Base-by-base conservation (phyloP, 2,888 invertebrate species). In the Sthenelais limicola region DNA sequence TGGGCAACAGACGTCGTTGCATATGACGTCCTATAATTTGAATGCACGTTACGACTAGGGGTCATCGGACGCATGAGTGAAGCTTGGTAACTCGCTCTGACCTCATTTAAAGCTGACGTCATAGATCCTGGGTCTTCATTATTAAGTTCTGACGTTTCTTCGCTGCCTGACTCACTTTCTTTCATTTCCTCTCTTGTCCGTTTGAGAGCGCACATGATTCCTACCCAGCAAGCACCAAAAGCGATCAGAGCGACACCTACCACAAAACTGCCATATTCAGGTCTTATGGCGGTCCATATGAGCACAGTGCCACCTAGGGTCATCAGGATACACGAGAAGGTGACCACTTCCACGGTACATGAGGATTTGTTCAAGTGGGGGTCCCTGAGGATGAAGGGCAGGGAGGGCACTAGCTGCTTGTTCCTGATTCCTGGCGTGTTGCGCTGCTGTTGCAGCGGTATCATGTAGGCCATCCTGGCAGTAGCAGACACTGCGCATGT, bases 271-370 rank as follows among this genome's bases (percentile, higher is more conserved):
- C 62, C 62, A 21, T 35, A 62, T 5, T 38, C n/a, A 15, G 62
- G 62, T 9, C 43, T 35, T 2, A 62, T 3, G n/a, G 62, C 62
- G 1, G 62, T 62, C 62, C 62, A 62, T 5, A 62, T 24, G n/a
- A 62, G 38, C 15, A 35, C 35, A 5, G 43, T 43, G n/a, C 12
- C 2, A 7, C 62, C 62, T 15, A 62, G 62, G 5, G 62, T 62
- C 24, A 62, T 38, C 1, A 62, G 38, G 3, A 62, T n/a, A 21
- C 38, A 62, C 21, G 62, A 62, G 62, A 62, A 62, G 35, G 38
- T 38, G 38, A 62, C 62, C 3, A 62, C 38, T 43, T 62, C 62
- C 62, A 62, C 62, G 2, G 62, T 62, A 35, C 62, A 62, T 3
- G 62, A 43, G 2, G 38, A 35, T 15, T 21, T 18, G 1, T 35